These are phyloP conservation scores for Morpho achilles DNA, from an alignment of 2,888 invertebrate species.

Conservation along the genomic window DNA sequence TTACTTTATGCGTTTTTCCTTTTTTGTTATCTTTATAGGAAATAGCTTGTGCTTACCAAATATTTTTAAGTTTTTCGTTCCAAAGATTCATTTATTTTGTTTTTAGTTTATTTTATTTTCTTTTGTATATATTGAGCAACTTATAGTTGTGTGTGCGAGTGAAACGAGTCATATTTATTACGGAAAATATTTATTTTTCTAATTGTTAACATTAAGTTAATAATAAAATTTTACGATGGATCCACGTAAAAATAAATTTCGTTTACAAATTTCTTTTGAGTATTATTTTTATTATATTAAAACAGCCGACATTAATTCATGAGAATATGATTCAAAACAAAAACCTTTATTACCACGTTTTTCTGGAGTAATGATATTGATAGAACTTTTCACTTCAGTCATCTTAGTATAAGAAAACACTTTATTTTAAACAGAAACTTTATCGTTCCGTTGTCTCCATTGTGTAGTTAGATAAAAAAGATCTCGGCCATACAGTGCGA, in stretches of 20 bases:
- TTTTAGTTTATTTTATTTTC: conserved; percentile 40
- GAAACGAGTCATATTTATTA: conserved; percentile 50
- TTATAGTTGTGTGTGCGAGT: conserved; percentile 44
- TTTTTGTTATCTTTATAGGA: conserved; percentile 20
- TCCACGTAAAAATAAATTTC: conserved; percentile 45
- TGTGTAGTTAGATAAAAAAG: conserved; percentile 14
- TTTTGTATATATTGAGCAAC: conserved; percentile 33
- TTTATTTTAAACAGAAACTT: neutral
- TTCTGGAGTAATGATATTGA: neutral
- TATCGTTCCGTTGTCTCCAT: conserved; percentile 17
- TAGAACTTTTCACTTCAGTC: neutral
- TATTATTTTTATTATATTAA: conserved; percentile 1
- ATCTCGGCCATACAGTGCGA: conserved; percentile 12
- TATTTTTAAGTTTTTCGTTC: conserved; percentile 57
- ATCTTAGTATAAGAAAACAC: conserved; percentile 2
- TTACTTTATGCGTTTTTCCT: conserved; percentile 6
- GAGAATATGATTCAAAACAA: no score
- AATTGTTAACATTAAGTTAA: conserved; percentile 31
- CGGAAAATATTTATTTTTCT: conserved; percentile 38
- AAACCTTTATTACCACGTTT: neutral
- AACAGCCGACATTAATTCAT: no score
- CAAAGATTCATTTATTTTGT: conserved; percentile 59
- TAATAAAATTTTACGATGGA: conserved; percentile 44
- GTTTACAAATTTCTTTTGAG: conserved; percentile 9
- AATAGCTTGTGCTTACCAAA: conserved; percentile 40